Percentiles rank a stretch among this genome's conserved stretches.
These are phyloP conservation scores for Archilochus colubris DNA, from an alignment of 2,113 vertebrate genomes.

Conservation along the genomic window DNA sequence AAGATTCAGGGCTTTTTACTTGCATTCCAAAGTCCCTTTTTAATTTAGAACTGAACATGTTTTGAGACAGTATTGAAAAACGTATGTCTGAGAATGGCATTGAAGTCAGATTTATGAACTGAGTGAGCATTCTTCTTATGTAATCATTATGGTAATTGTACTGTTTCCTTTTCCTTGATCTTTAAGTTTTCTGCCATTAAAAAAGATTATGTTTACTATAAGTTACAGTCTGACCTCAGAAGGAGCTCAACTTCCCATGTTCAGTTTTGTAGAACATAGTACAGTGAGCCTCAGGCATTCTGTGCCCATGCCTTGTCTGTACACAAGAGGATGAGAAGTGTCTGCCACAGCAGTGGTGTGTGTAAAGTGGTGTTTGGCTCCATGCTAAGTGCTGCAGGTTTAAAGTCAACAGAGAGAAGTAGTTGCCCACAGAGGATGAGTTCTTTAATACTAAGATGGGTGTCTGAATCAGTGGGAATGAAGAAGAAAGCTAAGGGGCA, in stretches of 20 bases:
- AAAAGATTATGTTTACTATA: neutral
- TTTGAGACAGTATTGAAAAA: constrained; percentile 49
- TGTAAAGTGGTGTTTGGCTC: neutral
- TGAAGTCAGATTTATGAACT: constrained; percentile 16
- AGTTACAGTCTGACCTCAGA: neutral
- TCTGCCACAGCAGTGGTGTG: neutral
- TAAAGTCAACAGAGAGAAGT: neutral
- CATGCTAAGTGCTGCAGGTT: neutral
- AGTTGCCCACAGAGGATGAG: neutral
- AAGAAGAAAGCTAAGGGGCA: neutral
- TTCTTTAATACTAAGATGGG: neutral
- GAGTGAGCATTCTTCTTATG: neutral
- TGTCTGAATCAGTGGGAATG: neutral
- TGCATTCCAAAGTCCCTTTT: constrained; percentile 39
- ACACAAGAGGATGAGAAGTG: neutral
- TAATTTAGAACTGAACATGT: constrained; percentile 33
- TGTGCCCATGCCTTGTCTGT: neutral
- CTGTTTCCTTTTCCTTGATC: constrained; percentile 2
- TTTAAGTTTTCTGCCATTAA: neutral
- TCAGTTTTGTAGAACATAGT: neutral
- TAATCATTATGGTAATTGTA: neutral
- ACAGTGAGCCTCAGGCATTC: neutral
- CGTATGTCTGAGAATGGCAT: neutral
- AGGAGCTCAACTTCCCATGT: neutral
- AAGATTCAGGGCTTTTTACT: constrained; percentile 51